These are phyloP conservation scores for Diplodus sargus DNA, from an alignment of 2,797 vertebrate species.

Conservation along the genomic window DNA sequence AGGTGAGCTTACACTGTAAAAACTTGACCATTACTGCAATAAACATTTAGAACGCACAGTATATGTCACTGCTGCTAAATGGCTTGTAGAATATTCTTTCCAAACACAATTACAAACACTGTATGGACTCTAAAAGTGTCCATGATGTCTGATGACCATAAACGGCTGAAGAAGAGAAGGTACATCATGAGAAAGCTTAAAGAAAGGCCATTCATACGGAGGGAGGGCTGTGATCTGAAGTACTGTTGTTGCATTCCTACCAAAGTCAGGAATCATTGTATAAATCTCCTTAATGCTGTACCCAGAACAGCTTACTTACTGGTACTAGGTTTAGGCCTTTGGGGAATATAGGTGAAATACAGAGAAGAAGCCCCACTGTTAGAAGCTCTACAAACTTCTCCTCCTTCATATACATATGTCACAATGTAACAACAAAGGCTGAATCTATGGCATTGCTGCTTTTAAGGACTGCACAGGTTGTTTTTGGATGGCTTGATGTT, in stretches of 20 bases:
- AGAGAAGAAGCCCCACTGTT: not conserved
- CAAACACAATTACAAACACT: slow-evolving; percentile 22
- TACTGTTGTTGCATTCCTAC: not conserved
- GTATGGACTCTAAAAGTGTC: slow-evolving; percentile 4
- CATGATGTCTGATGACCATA: slow-evolving; percentile 9
- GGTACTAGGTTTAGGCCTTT: not conserved
- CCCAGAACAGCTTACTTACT: not conserved
- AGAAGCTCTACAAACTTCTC: not conserved
- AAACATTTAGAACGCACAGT: slow-evolving; percentile 30
- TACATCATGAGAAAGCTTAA: slow-evolving; percentile 2
- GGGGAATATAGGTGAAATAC: not conserved
- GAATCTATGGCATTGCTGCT: not conserved
- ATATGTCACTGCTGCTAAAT: slow-evolving; percentile 18
- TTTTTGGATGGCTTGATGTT: too few relatives aligned
- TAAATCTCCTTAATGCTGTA: not conserved
- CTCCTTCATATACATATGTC: slow-evolving; percentile 2
- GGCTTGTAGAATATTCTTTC: slow-evolving; percentile 7
- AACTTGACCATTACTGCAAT: not conserved
- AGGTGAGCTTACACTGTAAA: not conserved
- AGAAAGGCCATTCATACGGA: not conserved
- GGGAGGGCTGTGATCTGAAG: not conserved
- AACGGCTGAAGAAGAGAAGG: slow-evolving; percentile 9
- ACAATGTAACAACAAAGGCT: not conserved
- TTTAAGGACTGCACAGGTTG: not conserved
- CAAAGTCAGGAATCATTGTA: not conserved